A percentile compares a stretch with the other conserved stretches of the same genome.
Evolutionary conservation across 2,797 vertebrate species (phyloP).

Genomic region (Monodelphis domestica): DNA sequence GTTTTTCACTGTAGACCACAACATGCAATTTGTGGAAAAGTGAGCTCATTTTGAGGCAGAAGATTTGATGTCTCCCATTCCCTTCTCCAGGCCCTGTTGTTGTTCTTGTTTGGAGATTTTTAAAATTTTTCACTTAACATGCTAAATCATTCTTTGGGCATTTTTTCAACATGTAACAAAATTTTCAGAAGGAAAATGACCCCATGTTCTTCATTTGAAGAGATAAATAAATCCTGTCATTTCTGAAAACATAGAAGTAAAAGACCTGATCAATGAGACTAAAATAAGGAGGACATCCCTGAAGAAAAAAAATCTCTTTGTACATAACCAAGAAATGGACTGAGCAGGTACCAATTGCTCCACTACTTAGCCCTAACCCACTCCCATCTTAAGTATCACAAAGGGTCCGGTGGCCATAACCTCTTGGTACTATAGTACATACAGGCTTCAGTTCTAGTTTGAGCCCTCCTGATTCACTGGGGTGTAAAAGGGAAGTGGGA

Average conservation of each 20-base stretch:
- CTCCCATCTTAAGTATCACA: neutral
- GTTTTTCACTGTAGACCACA: conserved; percentile 41
- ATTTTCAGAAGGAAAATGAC: neutral
- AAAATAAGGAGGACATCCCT: neutral
- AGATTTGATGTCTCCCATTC: neutral
- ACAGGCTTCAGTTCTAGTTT: neutral
- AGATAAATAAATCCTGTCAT: neutral
- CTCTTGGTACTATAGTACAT: neutral
- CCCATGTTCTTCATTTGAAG: conserved; percentile 5
- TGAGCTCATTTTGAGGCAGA: conserved; percentile 30
- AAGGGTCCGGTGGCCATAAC: neutral
- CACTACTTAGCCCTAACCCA: neutral
- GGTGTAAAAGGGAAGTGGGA: neutral
- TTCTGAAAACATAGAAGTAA: neutral
- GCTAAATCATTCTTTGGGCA: conserved; percentile 27
- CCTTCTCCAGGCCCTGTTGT: neutral
- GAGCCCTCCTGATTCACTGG: neutral
- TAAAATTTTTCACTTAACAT: conserved; percentile 45
- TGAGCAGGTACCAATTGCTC: neutral
- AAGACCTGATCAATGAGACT: neutral
- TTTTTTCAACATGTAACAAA: neutral
- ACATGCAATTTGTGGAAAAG: conserved; percentile 24
- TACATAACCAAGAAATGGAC: accelerated
- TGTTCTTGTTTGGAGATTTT: neutral
- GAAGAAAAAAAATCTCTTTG: neutral